phyloP scores from a whole-genome alignment of 2,113 vertebrate genomes.

The Pachyramphus minor region DNA sequence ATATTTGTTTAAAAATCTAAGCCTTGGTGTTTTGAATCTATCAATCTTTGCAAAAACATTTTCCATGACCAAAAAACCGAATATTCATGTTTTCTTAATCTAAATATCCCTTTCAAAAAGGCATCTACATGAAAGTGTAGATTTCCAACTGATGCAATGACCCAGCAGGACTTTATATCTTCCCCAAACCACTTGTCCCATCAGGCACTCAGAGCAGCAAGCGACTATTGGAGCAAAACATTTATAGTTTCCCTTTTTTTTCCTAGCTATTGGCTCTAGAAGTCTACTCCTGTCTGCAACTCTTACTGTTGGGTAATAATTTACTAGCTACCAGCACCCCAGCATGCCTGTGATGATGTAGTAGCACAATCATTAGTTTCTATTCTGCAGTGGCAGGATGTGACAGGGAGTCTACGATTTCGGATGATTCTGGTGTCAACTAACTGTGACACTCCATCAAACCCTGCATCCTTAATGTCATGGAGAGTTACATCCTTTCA shows the following conservation, averaged over 20 bases:
- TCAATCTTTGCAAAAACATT: background rate
- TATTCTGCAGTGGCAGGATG: constrained; percentile 70
- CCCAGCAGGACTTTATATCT: background rate
- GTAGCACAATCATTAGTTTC: constrained; percentile 69
- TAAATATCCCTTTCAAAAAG: background rate
- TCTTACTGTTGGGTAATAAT: constrained; percentile 48
- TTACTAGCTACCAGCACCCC: constrained; percentile 52
- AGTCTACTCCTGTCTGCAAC: constrained; percentile 43
- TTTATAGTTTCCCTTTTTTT: background rate
- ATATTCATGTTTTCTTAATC: background rate
- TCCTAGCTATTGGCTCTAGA: background rate
- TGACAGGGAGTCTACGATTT: constrained; percentile 73
- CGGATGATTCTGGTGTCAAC: constrained; percentile 77
- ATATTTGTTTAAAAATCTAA: background rate
- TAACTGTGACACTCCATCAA: constrained; percentile 81
- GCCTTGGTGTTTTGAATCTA: background rate
- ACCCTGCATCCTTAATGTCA: constrained; percentile 76
- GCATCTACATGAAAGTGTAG: background rate
- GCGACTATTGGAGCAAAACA: background rate
- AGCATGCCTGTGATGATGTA: constrained; percentile 56
- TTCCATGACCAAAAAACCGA: background rate
- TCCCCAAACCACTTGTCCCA: constrained; percentile 9
- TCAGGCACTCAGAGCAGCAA: background rate
- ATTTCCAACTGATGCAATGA: background rate
- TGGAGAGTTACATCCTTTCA: constrained; percentile 75